Evolutionary conservation across 37 sponge, comb jelly and placozoan genomes (phyloP).

Genomic region (Petrosia ficiformis): DNA sequence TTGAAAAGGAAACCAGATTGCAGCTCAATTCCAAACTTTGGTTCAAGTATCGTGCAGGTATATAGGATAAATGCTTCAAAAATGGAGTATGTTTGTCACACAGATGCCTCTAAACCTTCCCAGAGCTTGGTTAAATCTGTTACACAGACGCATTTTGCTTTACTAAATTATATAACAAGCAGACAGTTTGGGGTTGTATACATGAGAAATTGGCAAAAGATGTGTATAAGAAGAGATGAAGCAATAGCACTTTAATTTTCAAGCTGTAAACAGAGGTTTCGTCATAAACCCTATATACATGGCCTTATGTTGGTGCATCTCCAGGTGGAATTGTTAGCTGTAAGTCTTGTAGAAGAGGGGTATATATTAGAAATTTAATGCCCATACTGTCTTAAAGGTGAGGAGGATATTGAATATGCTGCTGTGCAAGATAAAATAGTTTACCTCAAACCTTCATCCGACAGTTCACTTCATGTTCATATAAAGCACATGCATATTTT

Average conservation of each 20-base stretch:
- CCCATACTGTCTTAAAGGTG: no score
- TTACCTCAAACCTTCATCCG: no score
- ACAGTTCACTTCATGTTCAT: no score
- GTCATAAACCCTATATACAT: constrained; percentile 21
- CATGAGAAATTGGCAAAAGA: constrained; percentile 27
- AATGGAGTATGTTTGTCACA: constrained; percentile 8
- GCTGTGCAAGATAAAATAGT: no score
- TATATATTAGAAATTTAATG: no score
- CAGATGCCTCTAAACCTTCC: constrained; percentile 29
- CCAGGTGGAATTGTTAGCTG: not conserved
- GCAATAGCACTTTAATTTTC: not conserved
- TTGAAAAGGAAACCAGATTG: constrained; percentile 15
- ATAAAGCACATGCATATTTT: no score
- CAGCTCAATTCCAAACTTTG: constrained; percentile 20
- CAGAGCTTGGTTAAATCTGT: constrained; percentile 16
- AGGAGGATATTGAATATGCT: no score
- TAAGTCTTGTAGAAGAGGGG: not conserved
- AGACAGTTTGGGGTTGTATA: constrained; percentile 31
- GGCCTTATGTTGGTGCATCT: constrained; percentile 44
- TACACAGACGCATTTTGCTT: constrained; percentile 23
- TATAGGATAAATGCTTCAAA: constrained; percentile 26
- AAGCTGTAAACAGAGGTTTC: not conserved
- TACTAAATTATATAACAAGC: not conserved
- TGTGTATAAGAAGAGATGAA: not conserved
- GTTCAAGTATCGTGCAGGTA: constrained; percentile 35